These are phyloP conservation scores for Acanthoscelides obtectus DNA, from an alignment of 2,888 invertebrate species.

Conservation along the genomic window DNA sequence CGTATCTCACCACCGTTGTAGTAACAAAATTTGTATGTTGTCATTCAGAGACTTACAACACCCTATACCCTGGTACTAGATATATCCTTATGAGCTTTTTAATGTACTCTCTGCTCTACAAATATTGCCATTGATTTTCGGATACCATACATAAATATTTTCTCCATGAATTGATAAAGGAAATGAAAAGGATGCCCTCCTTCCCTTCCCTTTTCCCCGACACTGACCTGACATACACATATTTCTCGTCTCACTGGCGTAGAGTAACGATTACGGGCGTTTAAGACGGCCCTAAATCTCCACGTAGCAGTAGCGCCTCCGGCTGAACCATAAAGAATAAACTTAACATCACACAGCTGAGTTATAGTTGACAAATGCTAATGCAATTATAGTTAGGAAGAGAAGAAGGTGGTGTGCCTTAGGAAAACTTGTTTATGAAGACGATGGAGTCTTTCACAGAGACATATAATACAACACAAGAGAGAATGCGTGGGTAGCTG, in stretches of 20 bases:
- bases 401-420: not conserved
- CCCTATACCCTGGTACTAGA: too few relatives aligned
- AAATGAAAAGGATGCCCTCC: too few relatives aligned
- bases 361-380: conserved; percentile 30
- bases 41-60: too few relatives aligned
- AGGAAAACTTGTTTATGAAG: not conserved
- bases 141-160: too few relatives aligned
- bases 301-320: not conserved
- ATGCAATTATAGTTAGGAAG: conserved; percentile 24
- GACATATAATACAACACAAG: not conserved
- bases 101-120: too few relatives aligned
- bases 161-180: too few relatives aligned
- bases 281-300: not conserved
- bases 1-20: too few relatives aligned
- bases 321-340: not conserved
- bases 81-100: too few relatives aligned
- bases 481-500: not conserved
- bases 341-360: conserved; percentile 2
- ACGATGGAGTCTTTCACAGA: not conserved
- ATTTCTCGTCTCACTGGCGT: not conserved
- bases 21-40: too few relatives aligned
- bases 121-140: too few relatives aligned
- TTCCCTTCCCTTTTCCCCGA: too few relatives aligned
- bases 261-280: not conserved
- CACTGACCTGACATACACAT: not conserved